Percentiles rank a stretch among this genome's conserved stretches.
Evolutionary conservation across 2,113 vertebrate species (phyloP).

Genomic region (Chrysemys picta): DNA sequence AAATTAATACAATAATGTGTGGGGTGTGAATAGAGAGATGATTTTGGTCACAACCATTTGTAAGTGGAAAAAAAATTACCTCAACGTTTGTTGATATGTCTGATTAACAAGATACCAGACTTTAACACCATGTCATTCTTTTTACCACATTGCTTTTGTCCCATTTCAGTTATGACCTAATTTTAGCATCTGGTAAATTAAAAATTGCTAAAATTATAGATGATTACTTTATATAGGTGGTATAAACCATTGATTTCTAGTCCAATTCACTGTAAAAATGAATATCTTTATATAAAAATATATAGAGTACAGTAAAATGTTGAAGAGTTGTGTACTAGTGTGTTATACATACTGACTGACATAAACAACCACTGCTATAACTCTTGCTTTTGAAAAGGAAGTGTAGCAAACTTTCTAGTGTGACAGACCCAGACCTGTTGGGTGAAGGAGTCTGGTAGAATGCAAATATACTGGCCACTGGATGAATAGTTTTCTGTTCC

Average conservation of each 20-base stretch:
- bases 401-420: not conserved
- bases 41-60: not conserved
- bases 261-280: not conserved
- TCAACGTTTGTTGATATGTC: not conserved
- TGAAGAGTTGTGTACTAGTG: not conserved
- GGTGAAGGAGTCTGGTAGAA: too few relatives aligned
- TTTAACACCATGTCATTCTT: not conserved
- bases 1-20: not conserved
- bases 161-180: not conserved
- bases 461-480: too few relatives aligned
- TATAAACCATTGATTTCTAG: not conserved
- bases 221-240: not conserved
- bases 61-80: not conserved
- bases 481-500: too few relatives aligned
- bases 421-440: too few relatives aligned
- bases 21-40: not conserved
- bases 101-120: not conserved
- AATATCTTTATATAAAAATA: not conserved
- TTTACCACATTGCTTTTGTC: not conserved
- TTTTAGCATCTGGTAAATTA: not conserved
- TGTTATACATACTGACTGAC: not conserved
- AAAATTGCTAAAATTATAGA: not conserved
- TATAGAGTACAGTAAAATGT: not conserved
- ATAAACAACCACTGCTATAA: not conserved
- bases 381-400: not conserved